phyloP scores from a whole-genome alignment of 2,888 invertebrate genomes.

The Dolomedes plantarius region DNA sequence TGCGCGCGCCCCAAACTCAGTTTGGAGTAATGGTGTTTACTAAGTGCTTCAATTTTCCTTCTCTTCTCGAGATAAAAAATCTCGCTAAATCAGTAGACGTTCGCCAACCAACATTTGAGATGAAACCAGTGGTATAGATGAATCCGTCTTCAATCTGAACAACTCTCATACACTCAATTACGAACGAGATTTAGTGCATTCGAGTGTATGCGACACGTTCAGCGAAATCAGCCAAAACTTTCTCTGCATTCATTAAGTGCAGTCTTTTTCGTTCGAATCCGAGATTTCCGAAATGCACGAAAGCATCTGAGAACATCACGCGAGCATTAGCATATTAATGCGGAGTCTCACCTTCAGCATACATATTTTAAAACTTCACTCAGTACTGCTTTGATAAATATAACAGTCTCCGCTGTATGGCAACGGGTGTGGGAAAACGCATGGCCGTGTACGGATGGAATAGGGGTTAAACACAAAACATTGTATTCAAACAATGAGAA shows the following conservation, averaged over 20 bases:
- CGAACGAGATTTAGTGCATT: not conserved
- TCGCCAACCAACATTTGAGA: no score
- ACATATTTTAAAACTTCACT: constrained; percentile 28
- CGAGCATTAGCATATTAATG: constrained; percentile 27
- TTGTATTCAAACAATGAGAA: not conserved
- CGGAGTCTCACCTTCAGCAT: constrained; percentile 19
- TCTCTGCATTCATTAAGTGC: constrained; percentile 20
- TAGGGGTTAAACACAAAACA: not conserved
- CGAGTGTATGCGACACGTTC: not conserved
- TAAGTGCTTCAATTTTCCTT: no score
- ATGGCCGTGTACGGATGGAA: not conserved
- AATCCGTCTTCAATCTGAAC: no score
- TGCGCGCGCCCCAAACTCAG: not conserved
- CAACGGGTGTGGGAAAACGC: not conserved
- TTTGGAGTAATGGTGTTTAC: no score
- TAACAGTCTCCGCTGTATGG: not conserved
- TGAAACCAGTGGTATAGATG: no score
- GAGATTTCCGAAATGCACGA: constrained; percentile 6
- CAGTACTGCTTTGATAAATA: constrained; percentile 13
- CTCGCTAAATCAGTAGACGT: no score
- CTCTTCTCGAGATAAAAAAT: no score
- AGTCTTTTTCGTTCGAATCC: constrained; percentile 13
- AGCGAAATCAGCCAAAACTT: constrained; percentile 10
- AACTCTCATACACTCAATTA: not conserved
- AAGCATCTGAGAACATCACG: constrained; percentile 8